Percentiles rank a stretch among this genome's conserved stretches.
Conservation (phyloP, 2,797 vertebrate species). For the Peromyscus aztecus region DNA sequence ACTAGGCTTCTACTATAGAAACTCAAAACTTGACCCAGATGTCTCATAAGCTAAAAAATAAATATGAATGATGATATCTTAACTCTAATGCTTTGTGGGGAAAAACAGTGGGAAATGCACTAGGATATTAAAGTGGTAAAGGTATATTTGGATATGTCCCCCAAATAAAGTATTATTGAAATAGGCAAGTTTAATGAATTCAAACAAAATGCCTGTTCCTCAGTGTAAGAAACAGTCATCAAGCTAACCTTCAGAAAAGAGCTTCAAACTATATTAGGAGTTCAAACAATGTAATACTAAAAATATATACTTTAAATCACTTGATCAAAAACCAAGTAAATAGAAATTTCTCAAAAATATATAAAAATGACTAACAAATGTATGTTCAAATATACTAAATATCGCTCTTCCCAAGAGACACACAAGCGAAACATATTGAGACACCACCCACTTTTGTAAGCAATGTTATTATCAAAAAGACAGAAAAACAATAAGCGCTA, state of each 20-base stretch:
- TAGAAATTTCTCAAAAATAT: background rate
- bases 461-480: background rate
- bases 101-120: background rate
- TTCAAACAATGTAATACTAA: background rate
- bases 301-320: background rate
- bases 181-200: background rate
- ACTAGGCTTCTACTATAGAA: background rate
- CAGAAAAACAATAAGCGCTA: background rate
- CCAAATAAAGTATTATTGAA: background rate
- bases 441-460: background rate
- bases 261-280: too few species aligned
- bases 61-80: background rate
- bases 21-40: background rate
- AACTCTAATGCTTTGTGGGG: background rate
- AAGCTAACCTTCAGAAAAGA: background rate
- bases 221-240: background rate
- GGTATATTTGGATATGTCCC: too few species aligned
- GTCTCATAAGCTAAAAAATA: background rate
- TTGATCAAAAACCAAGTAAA: background rate
- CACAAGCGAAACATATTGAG: background rate
- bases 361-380: background rate
- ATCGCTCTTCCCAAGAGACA: too few species aligned
- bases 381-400: background rate
- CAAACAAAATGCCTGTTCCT: background rate
- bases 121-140: background rate